Evolutionary conservation across 2,113 vertebrate genomes (phyloP).

Genomic region (Herpetotheres cachinnans): DNA sequence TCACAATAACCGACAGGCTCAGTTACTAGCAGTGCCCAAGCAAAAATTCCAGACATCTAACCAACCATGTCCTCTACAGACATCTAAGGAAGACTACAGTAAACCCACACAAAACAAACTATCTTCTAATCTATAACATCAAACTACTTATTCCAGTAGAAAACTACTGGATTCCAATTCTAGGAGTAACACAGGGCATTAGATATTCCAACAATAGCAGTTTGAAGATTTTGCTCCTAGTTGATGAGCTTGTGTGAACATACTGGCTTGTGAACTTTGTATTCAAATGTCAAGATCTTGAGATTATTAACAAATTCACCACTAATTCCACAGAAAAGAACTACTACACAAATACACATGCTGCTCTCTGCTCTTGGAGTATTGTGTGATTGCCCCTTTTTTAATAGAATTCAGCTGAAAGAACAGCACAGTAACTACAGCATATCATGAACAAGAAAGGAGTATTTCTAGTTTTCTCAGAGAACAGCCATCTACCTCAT

Average conservation of each 20-base stretch:
- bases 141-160: background rate
- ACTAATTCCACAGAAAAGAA: background rate
- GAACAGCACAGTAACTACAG: background rate
- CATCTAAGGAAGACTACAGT: background rate
- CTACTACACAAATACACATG: background rate
- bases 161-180: background rate
- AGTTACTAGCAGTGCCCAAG: background rate
- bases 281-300: background rate
- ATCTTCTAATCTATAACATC: background rate
- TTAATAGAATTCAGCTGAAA: background rate
- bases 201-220: background rate
- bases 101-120: background rate
- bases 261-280: background rate
- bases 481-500: background rate
- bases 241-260: rapidly evolving
- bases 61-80: background rate
- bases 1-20: background rate
- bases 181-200: background rate
- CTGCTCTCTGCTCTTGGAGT: background rate
- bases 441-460: background rate
- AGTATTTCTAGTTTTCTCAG: background rate
- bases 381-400: background rate
- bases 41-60: background rate
- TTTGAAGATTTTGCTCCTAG: background rate
- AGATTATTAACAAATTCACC: background rate